Evolutionary conservation across 2,888 invertebrate genomes (phyloP).

Genomic region (Caenorhabditis virilis): DNA sequence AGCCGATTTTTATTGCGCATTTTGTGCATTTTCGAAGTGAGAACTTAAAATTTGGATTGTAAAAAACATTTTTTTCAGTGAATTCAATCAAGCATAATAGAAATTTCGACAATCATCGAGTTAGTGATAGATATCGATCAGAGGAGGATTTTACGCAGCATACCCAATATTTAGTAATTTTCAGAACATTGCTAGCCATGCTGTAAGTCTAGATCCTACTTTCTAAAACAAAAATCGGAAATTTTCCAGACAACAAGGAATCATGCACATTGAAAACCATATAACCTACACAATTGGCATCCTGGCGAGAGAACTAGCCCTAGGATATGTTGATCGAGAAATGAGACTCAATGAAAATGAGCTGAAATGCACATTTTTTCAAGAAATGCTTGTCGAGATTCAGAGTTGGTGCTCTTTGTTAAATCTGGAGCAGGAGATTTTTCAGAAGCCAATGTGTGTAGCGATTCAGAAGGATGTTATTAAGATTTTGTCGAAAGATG

Average conservation of each 20-base stretch:
- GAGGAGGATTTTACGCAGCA: conserved; percentile 3
- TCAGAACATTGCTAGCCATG: conserved; percentile 13
- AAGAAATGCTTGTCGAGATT: too few species aligned
- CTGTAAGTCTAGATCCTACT: background rate
- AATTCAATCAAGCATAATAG: too few species aligned
- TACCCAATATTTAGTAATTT: too few species aligned
- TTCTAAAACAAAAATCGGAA: background rate
- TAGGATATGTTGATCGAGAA: conserved; percentile 8
- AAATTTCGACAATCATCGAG: background rate
- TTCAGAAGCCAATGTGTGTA: too few species aligned
- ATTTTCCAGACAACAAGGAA: conserved; percentile 18
- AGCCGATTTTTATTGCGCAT: conserved; percentile 24
- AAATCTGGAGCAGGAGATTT: too few species aligned
- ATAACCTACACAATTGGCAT: conserved; percentile 5
- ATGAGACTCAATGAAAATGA: conserved; percentile 15
- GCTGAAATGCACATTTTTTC: conserved; percentile 21
- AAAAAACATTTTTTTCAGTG: too few species aligned
- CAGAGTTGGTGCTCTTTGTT: too few species aligned
- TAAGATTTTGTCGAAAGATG: too few species aligned
- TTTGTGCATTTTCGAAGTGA: conserved; percentile 10
- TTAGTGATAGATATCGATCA: background rate
- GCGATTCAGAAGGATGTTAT: too few species aligned
- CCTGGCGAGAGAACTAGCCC: conserved; percentile 13
- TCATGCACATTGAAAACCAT: conserved; percentile 13
- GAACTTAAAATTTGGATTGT: conserved; percentile 13